Evolutionary conservation across 2,113 vertebrate genomes (phyloP), one percentile per base, ranked within the genome.

Genomic region (Recurvirostra avosetta): DNA sequence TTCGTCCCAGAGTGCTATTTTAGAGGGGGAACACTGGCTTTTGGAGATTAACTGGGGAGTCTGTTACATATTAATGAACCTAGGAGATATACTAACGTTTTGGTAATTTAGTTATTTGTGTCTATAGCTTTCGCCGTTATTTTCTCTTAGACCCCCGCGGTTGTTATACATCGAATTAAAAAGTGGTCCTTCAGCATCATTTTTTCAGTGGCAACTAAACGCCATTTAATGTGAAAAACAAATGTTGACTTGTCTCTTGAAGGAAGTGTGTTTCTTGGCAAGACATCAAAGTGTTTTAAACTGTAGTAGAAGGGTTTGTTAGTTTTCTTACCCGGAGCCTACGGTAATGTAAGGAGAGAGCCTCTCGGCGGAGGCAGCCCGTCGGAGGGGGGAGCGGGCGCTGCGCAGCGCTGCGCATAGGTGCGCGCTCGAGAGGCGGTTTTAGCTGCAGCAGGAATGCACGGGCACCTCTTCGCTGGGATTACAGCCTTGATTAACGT

Each of bases 81-180:
- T 92, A 89, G 94, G 93, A 98, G 98, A 98, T 98, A 98, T 98
- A 98, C 98, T 98, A 98, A 98, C 98, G 98, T 99, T 98, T 98
- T 98, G 97, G 98, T 98, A 98, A 99, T 99, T 99, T 98, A 98
- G 98, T 98, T 98, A 98, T 98, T 98, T 98, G 98, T 98, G 98
- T 98, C 98, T 98, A 98, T 97, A 96, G 98, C 98, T 97, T 97
- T 98, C 97, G 97, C 97, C 92, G 96, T 98, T 98, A 98, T 98
- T 98, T 98, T 98, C 98, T 97, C 97, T 98, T 98, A 98, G 98
- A 98, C 98, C 98, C 98, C 98, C 97, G 98, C 88, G 98, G 98
- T 98, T 98, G 98, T 97, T 98, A 97, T 97, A 98, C 97, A 98
- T 98, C 96, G 98, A 98, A 98, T 99, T 98, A 98, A 98, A 98